Evolutionary conservation across 2,113 vertebrate genomes (phyloP).

Genomic region (Capreolus pygargus): DNA sequence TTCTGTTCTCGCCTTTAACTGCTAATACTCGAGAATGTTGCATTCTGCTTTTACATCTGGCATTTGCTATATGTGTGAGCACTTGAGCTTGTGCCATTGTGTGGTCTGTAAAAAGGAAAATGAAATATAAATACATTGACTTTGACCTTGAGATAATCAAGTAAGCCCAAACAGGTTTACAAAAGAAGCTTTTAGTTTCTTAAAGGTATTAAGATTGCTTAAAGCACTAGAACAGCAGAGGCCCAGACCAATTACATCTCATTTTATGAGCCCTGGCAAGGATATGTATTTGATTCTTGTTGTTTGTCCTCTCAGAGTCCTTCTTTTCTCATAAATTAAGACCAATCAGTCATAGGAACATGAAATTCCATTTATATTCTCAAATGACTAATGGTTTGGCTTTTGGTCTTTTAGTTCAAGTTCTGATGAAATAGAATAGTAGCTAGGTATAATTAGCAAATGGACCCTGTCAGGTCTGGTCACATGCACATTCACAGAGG

Average conservation of each 20-base stretch:
- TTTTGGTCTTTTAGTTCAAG: constrained; percentile 62
- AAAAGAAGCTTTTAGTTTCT: constrained; percentile 73
- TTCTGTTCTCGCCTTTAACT: not conserved
- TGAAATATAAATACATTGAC: constrained; percentile 68
- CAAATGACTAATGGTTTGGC: constrained; percentile 67
- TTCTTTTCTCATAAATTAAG: constrained; percentile 69
- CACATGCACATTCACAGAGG: not conserved
- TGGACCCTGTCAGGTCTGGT: constrained; percentile 48
- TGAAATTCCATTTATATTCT: constrained; percentile 73
- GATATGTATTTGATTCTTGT: constrained; percentile 67
- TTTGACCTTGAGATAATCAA: constrained; percentile 70
- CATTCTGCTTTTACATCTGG: constrained; percentile 2
- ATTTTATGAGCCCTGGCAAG: constrained; percentile 61
- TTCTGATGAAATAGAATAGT: constrained; percentile 57
- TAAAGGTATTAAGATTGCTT: constrained; percentile 61
- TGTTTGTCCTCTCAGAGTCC: constrained; percentile 68
- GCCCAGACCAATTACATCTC: constrained; percentile 66
- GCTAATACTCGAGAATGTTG: not conserved
- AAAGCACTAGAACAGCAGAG: constrained; percentile 61
- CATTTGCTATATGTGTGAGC: constrained; percentile 40
- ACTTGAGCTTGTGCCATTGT: constrained; percentile 15
- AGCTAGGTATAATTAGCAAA: constrained; percentile 52
- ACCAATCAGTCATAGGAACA: constrained; percentile 71
- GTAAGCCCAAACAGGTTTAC: constrained; percentile 58
- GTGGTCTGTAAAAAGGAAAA: constrained; percentile 50